phyloP scores from a whole-genome alignment of 2,797 vertebrate genomes.

The Phataginus tetradactyla region DNA sequence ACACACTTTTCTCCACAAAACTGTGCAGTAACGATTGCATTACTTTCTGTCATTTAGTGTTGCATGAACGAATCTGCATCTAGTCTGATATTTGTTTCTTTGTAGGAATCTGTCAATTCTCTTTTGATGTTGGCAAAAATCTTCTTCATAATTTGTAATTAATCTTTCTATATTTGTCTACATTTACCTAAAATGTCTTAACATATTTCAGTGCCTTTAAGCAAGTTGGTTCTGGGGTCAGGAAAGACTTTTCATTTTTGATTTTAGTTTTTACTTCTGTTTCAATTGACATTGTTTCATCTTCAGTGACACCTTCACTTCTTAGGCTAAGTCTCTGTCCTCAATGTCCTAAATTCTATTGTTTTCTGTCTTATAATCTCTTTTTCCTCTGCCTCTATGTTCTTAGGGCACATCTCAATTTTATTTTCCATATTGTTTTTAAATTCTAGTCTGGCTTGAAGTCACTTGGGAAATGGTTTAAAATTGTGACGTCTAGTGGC shows the following conservation, averaged over 20 bases:
- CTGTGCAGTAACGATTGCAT: neutral
- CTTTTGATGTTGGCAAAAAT: neutral
- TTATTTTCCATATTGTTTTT: neutral
- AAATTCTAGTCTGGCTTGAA: neutral
- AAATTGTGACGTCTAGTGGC: neutral
- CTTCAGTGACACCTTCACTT: neutral
- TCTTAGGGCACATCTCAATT: neutral
- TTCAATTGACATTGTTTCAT: conserved; percentile 23
- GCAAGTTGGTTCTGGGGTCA: neutral
- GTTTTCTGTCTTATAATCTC: neutral
- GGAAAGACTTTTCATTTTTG: neutral
- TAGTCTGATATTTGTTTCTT: neutral
- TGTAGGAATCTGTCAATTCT: neutral
- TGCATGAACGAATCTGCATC: neutral
- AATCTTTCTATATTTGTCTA: neutral
- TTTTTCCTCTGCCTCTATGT: neutral
- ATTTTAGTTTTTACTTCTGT: neutral
- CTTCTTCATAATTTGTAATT: neutral
- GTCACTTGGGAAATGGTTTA: conserved; percentile 29
- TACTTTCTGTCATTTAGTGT: neutral
- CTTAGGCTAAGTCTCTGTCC: neutral
- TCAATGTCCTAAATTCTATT: neutral
- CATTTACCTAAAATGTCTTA: neutral
- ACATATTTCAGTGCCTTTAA: neutral
- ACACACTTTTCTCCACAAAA: neutral